Evolutionary conservation across 2,113 vertebrate species (phyloP).

Genomic region (Ifrita kowaldi): DNA sequence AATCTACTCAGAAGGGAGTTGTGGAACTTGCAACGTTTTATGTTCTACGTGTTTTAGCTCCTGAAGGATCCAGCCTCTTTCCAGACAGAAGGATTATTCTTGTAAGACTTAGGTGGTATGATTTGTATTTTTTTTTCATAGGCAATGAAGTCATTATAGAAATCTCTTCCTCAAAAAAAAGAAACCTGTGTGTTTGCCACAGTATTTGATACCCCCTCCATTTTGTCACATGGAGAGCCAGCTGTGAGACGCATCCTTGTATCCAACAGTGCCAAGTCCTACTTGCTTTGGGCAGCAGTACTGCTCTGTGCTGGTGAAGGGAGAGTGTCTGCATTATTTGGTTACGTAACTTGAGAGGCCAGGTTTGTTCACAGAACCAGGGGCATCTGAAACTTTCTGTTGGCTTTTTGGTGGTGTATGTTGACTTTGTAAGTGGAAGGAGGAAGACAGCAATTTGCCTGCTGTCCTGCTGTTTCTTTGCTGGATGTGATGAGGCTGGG

Average conservation of each 20-base stretch:
- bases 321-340: not conserved
- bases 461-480: not conserved
- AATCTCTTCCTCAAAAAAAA: not conserved
- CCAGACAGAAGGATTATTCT: not conserved
- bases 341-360: not conserved
- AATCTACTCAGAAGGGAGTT: not conserved
- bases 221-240: not conserved
- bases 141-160: not conserved
- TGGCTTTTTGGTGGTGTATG: not conserved
- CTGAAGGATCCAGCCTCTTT: not conserved
- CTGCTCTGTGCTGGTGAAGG: not conserved
- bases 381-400: not conserved
- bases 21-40: not conserved
- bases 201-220: not conserved
- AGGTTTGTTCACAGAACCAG: not conserved
- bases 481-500: accelerated
- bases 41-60: not conserved
- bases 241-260: not conserved
- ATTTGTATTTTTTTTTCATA: not conserved
- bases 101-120: not conserved
- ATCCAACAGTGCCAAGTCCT: accelerated
- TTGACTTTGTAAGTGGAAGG: not conserved
- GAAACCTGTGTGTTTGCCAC: not conserved
- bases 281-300: accelerated
- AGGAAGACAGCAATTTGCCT: not conserved